Evolutionary conservation across 1,140 invertebrate species (phyloP).

Genomic region (Drosophila mayri): DNA sequence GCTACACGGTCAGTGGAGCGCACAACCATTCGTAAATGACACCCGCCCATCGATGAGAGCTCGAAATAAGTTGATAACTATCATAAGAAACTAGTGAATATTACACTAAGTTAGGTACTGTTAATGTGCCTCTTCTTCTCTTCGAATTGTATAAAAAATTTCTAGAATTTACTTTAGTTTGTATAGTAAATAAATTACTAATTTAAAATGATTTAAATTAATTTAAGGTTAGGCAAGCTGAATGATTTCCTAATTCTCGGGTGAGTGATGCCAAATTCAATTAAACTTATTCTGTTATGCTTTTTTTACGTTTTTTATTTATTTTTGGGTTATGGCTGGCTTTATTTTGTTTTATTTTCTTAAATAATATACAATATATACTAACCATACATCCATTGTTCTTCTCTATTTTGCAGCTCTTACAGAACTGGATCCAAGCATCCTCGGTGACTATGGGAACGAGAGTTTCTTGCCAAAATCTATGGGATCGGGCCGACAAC

Average conservation of each 20-base stretch:
- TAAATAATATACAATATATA: background rate
- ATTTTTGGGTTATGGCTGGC: background rate
- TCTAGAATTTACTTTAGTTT: background rate
- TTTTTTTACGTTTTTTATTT: background rate
- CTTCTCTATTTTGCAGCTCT: conserved; percentile 39
- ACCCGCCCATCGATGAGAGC: background rate
- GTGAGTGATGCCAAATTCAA: conserved; percentile 35
- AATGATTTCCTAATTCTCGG: background rate
- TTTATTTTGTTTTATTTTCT: background rate
- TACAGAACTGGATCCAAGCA: conserved; percentile 29
- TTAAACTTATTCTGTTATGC: background rate
- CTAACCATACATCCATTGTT: background rate
- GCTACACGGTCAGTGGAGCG: conserved; percentile 68
- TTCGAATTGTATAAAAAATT: background rate
- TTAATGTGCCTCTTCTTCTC: background rate
- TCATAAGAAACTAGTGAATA: background rate
- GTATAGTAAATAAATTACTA: background rate
- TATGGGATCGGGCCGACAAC: conserved; percentile 5
- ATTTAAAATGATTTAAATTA: too few species aligned
- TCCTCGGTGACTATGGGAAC: conserved; percentile 62
- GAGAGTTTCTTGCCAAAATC: conserved; percentile 63
- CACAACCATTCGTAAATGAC: conserved; percentile 69
- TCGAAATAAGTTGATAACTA: background rate
- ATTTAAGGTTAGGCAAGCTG: background rate
- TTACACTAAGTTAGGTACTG: background rate